Percentiles rank a stretch among this genome's conserved stretches.
phyloP scores from a whole-genome alignment of 2,113 vertebrate species.

The Oostethus manadensis region DNA sequence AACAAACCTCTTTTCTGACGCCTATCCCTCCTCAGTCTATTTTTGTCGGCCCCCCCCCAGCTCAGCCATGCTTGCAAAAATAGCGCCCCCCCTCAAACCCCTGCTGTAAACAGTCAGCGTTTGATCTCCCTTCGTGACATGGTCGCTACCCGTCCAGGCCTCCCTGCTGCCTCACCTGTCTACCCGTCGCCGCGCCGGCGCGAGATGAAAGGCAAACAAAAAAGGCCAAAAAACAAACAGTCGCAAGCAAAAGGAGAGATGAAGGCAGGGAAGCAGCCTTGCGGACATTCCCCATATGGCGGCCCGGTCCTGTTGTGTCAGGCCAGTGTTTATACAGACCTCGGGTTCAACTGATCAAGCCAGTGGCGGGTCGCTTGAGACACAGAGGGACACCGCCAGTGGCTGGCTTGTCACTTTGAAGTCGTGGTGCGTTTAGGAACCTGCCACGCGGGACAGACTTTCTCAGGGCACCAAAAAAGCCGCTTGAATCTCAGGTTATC shows the following conservation, averaged over 20 bases:
- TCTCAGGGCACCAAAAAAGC: too few relatives aligned
- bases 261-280: conserved; percentile 35
- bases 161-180: conserved; percentile 57
- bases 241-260: conserved; percentile 48
- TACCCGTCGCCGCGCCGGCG: conserved; percentile 27
- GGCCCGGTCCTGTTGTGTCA: conserved; percentile 38
- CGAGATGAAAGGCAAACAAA: conserved; percentile 70
- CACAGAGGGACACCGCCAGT: conserved; percentile 11
- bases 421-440: too few relatives aligned
- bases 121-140: conserved; percentile 39
- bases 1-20: background rate
- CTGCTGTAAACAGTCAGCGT: conserved; percentile 11
- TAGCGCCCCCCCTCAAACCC: background rate
- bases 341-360: conserved; percentile 45
- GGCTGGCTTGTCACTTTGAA: background rate
- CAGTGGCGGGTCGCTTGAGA: conserved; percentile 34
- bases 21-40: background rate
- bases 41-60: background rate
- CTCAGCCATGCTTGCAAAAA: background rate
- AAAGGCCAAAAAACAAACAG: conserved; percentile 70
- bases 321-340: conserved; percentile 58
- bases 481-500: too few relatives aligned
- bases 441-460: too few relatives aligned
- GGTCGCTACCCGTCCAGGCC: conserved; percentile 24
- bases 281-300: conserved; percentile 64